Conservation (phyloP, 2,888 invertebrate species). For the Meandrusa payeni region DNA sequence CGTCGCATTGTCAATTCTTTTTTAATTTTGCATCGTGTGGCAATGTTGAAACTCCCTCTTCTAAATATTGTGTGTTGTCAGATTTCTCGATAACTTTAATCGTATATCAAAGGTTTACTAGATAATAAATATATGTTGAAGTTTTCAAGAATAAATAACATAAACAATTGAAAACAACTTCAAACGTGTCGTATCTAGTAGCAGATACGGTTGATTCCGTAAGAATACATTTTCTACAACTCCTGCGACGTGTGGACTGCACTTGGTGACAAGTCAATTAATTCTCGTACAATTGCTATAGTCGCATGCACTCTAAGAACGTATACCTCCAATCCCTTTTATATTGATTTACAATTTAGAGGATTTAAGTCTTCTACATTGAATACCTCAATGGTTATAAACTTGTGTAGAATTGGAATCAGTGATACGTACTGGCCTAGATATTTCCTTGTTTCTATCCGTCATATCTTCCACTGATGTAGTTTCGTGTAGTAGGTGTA, state of each 20-base stretch:
- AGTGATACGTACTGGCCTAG: constrained; percentile 62
- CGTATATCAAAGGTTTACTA: neutral
- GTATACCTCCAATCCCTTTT: constrained; percentile 48
- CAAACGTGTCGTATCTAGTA: constrained; percentile 1
- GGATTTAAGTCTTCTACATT: constrained; percentile 42
- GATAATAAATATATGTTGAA: constrained; percentile 4
- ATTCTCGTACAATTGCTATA: constrained; percentile 38
- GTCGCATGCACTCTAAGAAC: constrained; percentile 51
- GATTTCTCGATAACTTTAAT: constrained; percentile 3
- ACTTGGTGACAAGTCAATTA: constrained; percentile 69
- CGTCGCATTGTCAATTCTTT: constrained; percentile 34
- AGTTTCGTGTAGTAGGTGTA: neutral
- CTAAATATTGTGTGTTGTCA: constrained; percentile 63
- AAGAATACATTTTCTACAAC: too few species aligned
- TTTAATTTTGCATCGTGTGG: constrained; percentile 44
- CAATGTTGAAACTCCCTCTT: constrained; percentile 70
- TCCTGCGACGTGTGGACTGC: too few species aligned
- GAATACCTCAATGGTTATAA: constrained; percentile 65
- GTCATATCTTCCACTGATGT: neutral
- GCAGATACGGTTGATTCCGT: too few species aligned
- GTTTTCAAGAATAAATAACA: neutral
- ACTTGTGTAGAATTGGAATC: constrained; percentile 62
- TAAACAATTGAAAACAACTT: neutral
- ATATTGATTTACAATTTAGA: constrained; percentile 59
- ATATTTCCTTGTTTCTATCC: neutral